A percentile compares a stretch with the other conserved stretches of the same genome.
These are phyloP conservation scores for Pangasianodon gigas DNA, from an alignment of 2,113 vertebrate species.

Conservation along the genomic window DNA sequence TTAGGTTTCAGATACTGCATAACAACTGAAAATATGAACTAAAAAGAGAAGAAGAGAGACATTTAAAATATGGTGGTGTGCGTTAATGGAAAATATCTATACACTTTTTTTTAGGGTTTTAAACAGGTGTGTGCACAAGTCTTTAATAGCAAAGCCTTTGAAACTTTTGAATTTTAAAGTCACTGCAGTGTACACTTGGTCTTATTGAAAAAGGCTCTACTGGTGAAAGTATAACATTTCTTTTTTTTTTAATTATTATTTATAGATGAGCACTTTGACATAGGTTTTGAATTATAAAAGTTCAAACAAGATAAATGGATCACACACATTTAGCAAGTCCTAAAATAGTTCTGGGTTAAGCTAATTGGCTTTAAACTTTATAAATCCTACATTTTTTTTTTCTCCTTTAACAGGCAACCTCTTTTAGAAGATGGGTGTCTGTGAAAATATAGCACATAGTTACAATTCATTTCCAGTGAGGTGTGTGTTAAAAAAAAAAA, in stretches of 20 bases:
- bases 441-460: not conserved
- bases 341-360: conserved; percentile 25
- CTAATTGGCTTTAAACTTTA: conserved; percentile 13
- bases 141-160: not conserved
- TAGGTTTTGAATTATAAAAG: not conserved
- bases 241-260: not conserved
- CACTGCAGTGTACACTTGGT: not conserved
- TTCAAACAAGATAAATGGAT: conserved; percentile 8
- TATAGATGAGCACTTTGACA: not conserved
- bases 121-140: not conserved
- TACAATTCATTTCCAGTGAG: not conserved
- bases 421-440: not conserved
- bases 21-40: not conserved
- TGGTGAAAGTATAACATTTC: not conserved
- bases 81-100: not conserved
- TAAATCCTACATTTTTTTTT: not conserved
- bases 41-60: not conserved
- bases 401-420: not conserved
- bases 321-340: conserved; percentile 1
- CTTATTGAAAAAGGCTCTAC: not conserved
- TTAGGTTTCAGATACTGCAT: not conserved
- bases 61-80: not conserved
- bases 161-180: not conserved
- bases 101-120: not conserved
- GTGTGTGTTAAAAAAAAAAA: not conserved